These are phyloP conservation scores for Chrysopa pallens DNA, from an alignment of 1,140 invertebrate genomes.

Conservation along the genomic window DNA sequence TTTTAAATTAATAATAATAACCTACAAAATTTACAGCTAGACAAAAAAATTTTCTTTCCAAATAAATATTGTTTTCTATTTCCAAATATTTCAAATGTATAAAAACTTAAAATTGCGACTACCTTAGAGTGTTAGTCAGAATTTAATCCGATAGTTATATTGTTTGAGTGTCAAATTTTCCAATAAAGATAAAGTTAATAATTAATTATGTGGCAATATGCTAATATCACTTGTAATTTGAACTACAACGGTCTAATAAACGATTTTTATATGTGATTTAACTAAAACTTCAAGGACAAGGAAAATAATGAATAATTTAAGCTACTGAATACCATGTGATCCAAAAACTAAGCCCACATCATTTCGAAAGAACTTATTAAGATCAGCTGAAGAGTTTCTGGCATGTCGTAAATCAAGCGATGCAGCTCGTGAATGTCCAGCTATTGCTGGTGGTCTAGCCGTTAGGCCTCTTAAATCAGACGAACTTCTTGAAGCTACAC, in stretches of 20 bases:
- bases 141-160: too few species aligned
- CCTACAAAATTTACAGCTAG: too few species aligned
- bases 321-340: conserved; percentile 28
- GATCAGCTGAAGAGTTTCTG: conserved; percentile 56
- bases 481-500: conserved; percentile 18
- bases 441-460: conserved; percentile 33
- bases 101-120: too few species aligned
- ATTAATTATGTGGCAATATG: too few species aligned
- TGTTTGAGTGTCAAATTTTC: conserved; percentile 1
- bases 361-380: conserved; percentile 55
- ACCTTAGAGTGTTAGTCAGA: too few species aligned
- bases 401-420: conserved; percentile 66
- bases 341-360: conserved; percentile 50
- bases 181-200: too few species aligned
- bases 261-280: conserved; percentile 2
- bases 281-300: too few species aligned
- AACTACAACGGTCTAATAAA: too few species aligned
- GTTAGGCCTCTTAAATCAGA: conserved; percentile 21
- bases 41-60: too few species aligned
- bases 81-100: conserved; percentile 1
- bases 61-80: too few species aligned
- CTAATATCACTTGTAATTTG: too few species aligned
- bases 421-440: conserved; percentile 60
- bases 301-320: neutral
- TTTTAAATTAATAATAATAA: too few species aligned